These are phyloP conservation scores for Aurelia aurita DNA, from an alignment of 30 jellyfish, hydroid and myxozoan genomes.

Conservation along the genomic window DNA sequence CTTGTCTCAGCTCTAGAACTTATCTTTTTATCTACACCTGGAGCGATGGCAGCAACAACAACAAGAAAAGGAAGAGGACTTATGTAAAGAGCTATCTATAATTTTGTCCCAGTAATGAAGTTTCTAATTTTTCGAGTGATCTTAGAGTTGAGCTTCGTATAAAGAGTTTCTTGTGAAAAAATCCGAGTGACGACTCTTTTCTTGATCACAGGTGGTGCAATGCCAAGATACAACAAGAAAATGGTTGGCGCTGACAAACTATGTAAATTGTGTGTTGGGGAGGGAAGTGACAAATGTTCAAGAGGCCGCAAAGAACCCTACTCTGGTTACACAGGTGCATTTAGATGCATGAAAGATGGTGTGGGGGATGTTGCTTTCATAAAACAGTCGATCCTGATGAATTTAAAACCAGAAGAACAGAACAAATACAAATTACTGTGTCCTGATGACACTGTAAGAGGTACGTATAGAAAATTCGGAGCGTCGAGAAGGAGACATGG, in stretches of 20 bases:
- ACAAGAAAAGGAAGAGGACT: too few relatives aligned
- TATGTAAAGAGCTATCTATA: too few relatives aligned
- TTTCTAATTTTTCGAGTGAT: too few relatives aligned
- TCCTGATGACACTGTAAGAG: constrained; percentile 35
- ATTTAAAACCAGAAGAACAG: constrained; percentile 54
- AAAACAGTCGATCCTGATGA: constrained; percentile 52
- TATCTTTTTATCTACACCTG: too few relatives aligned
- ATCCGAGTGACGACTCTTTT: neutral
- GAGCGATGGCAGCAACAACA: too few relatives aligned
- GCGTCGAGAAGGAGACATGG: too few relatives aligned
- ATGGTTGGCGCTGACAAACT: constrained; percentile 42
- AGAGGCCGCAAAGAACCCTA: constrained; percentile 54
- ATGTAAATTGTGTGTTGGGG: constrained; percentile 60
- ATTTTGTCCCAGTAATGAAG: too few relatives aligned
- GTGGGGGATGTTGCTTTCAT: constrained; percentile 80
- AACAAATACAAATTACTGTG: constrained; percentile 60
- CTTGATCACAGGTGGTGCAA: constrained; percentile 37
- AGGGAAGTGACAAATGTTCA: constrained; percentile 41
- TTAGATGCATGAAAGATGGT: constrained; percentile 65
- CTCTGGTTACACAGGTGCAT: constrained; percentile 76
- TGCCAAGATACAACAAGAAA: constrained; percentile 46
- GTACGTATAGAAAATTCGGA: neutral
- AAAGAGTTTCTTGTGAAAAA: too few relatives aligned
- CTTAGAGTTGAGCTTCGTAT: too few relatives aligned
- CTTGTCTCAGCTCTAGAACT: too few relatives aligned